Conservation (phyloP, 2,113 vertebrate species). For the Trematomus loennbergii region DNA sequence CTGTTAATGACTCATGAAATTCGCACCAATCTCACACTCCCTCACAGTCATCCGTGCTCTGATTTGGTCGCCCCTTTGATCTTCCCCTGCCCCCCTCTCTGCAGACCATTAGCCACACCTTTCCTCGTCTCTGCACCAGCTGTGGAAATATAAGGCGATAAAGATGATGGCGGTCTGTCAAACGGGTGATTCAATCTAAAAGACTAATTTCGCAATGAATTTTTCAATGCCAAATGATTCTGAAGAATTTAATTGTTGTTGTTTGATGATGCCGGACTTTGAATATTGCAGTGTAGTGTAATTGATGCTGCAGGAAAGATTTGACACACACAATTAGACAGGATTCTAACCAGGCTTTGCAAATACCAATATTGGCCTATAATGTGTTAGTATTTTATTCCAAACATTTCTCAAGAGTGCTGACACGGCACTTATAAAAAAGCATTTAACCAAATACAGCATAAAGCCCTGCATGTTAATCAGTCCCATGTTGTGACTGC, state of each 20-base stretch:
- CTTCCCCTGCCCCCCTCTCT: slow-evolving; percentile 31
- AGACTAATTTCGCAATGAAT: slow-evolving; percentile 7
- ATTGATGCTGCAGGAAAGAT: not conserved
- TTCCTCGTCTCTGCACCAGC: not conserved
- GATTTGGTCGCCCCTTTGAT: slow-evolving; percentile 13
- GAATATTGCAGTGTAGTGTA: too few species aligned
- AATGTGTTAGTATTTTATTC: not conserved
- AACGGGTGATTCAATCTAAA: slow-evolving; percentile 14
- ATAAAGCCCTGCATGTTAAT: not conserved
- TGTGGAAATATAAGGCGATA: slow-evolving; percentile 1
- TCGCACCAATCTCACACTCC: slow-evolving; percentile 14
- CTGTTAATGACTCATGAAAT: slow-evolving; percentile 25
- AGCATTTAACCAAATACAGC: not conserved
- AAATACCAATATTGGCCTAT: not conserved
- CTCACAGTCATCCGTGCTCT: not conserved
- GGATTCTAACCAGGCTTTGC: not conserved
- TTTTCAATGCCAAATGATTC: not conserved
- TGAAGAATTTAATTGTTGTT: slow-evolving; percentile 3
- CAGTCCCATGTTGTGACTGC: not conserved
- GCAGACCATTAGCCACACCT: slow-evolving; percentile 33
- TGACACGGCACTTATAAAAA: not conserved
- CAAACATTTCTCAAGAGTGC: not conserved
- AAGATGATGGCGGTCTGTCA: slow-evolving; percentile 19
- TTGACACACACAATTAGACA: not conserved
- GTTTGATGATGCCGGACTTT: not conserved